Percentiles rank a stretch among this genome's conserved stretches.
Evolutionary conservation across 30 jellyfish, hydroid and myxozoan species (phyloP).

Genomic region (Cassiopea andromeda): DNA sequence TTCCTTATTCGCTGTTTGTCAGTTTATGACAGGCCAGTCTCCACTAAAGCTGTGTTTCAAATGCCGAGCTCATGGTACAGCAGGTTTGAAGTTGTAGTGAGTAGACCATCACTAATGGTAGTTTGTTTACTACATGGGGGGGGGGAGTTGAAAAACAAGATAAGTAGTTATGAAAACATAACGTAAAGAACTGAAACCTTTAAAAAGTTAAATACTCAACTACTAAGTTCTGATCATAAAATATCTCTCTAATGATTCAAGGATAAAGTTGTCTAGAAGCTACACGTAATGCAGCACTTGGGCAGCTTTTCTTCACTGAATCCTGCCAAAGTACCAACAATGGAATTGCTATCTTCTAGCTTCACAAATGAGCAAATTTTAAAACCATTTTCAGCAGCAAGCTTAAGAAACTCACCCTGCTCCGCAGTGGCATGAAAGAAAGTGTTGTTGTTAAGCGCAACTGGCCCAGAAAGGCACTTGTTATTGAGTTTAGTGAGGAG

Average conservation of each 20-base stretch:
- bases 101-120: no score
- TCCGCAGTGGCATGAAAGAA: not conserved
- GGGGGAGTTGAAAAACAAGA: no score
- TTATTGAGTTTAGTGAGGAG: slow-evolving; percentile 30
- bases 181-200: no score
- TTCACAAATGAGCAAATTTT: slow-evolving; percentile 6
- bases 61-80: no score
- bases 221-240: not conserved
- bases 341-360: not conserved
- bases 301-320: not conserved
- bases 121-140: no score
- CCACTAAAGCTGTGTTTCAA: no score
- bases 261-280: not conserved
- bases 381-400: slow-evolving; percentile 26
- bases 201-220: no score
- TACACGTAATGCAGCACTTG: not conserved
- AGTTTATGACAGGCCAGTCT: no score
- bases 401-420: slow-evolving; percentile 10
- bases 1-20: no score
- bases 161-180: no score
- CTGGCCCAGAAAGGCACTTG: slow-evolving; percentile 44
- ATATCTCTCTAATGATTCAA: not conserved
- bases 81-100: no score
- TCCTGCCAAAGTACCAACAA: slow-evolving; percentile 23
- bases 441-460: slow-evolving; percentile 15